A percentile compares a stretch with the other conserved stretches of the same genome.
Evolutionary conservation across 2,113 vertebrate species (phyloP).

Genomic region (Chamaea fasciata): DNA sequence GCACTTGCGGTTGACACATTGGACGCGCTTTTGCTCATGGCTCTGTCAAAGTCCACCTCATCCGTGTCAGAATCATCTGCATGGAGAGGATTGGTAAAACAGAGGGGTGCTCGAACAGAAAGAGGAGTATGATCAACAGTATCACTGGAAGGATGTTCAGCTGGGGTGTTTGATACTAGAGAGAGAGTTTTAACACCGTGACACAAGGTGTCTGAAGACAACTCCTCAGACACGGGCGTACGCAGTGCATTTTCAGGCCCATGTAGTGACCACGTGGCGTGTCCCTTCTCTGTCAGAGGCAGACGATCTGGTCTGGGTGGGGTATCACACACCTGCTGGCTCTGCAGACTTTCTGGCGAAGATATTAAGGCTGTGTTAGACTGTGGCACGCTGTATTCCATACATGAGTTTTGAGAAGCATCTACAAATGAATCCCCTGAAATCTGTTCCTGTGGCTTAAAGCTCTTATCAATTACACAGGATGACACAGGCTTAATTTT

Average conservation of each 20-base stretch:
- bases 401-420: slow-evolving; percentile 62
- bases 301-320: slow-evolving; percentile 85
- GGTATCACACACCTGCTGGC: slow-evolving; percentile 49
- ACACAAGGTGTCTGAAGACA: slow-evolving; percentile 43
- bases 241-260: slow-evolving; percentile 68
- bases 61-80: slow-evolving; percentile 89
- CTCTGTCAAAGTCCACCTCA: slow-evolving; percentile 68
- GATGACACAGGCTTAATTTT: slow-evolving; percentile 78
- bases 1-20: slow-evolving; percentile 84
- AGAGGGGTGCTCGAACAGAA: slow-evolving; percentile 79
- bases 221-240: background rate
- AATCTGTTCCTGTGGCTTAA: slow-evolving; percentile 69
- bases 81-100: slow-evolving; percentile 96
- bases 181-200: slow-evolving; percentile 49
- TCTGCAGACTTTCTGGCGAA: slow-evolving; percentile 38
- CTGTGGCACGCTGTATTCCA: slow-evolving; percentile 56
- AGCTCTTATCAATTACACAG: slow-evolving; percentile 61
- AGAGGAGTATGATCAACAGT: slow-evolving; percentile 24
- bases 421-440: slow-evolving; percentile 78
- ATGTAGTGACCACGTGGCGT: slow-evolving; percentile 68
- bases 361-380: slow-evolving; percentile 33
- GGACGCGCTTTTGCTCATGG: slow-evolving; percentile 57
- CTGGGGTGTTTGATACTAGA: slow-evolving; percentile 51
- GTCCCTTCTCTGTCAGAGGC: slow-evolving; percentile 82
- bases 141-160: slow-evolving; percentile 17